Evolutionary conservation across 2,113 vertebrate genomes (phyloP).

Genomic region (Megaceryle torquata): DNA sequence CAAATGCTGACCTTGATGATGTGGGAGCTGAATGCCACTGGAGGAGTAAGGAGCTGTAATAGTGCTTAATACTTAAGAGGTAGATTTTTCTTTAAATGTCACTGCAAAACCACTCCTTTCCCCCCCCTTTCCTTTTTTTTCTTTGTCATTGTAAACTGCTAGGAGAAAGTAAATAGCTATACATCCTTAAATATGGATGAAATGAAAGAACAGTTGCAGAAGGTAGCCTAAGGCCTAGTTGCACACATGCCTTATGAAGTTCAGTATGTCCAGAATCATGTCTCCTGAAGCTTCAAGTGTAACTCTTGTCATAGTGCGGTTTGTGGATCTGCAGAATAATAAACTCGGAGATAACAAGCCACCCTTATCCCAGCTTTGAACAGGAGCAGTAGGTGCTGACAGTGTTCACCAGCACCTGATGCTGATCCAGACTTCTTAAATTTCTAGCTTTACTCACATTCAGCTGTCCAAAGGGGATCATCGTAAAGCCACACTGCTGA

Average conservation of each 20-base stretch:
- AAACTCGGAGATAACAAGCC: conserved; percentile 40
- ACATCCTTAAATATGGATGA: not conserved
- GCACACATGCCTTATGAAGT: not conserved
- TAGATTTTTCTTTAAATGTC: not conserved
- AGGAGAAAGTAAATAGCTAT: not conserved
- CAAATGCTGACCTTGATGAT: not conserved
- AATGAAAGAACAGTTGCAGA: not conserved
- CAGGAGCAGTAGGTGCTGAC: not conserved
- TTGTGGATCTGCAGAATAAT: conserved; percentile 1
- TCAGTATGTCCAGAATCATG: not conserved
- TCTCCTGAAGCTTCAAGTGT: not conserved
- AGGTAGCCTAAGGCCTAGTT: not conserved
- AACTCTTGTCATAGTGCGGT: not conserved
- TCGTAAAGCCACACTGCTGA: conserved; percentile 55
- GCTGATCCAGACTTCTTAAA: conserved; percentile 62
- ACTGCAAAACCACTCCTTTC: accelerated
- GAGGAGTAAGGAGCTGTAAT: not conserved
- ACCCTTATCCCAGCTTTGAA: conserved; percentile 47
- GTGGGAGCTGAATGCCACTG: not conserved
- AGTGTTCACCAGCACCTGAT: not conserved
- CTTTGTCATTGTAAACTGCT: not conserved
- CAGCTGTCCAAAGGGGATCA: conserved; percentile 61
- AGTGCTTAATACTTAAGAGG: not conserved
- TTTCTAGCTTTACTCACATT: conserved; percentile 40
- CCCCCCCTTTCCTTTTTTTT: not conserved